Conservation (phyloP, 2,888 invertebrate species). For the Salpingus planirostris region DNA sequence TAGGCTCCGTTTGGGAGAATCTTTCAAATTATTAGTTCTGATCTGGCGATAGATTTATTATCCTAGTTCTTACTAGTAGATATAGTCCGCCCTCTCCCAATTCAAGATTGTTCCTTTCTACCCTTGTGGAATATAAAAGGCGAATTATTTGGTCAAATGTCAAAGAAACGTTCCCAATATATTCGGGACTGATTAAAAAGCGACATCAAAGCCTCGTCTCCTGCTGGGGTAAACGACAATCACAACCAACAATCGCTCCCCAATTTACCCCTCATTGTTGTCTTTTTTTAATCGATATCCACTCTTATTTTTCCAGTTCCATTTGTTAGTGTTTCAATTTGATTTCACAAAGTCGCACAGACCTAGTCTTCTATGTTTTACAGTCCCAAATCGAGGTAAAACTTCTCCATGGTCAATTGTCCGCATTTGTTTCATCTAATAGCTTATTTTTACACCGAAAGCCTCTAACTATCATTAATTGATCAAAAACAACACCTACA, state of each 20-base stretch:
- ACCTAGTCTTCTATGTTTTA: not conserved
- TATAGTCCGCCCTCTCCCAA: no score
- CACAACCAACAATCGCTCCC: conserved; percentile 41
- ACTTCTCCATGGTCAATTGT: not conserved
- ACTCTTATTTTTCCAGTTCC: conserved; percentile 35
- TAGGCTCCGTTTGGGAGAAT: no score
- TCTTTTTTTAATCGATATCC: conserved; percentile 43
- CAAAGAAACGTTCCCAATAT: conserved; percentile 39
- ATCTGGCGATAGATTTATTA: no score
- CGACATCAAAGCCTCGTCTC: conserved; percentile 39
- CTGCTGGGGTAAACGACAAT: conserved; percentile 41
- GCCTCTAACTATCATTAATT: no score
- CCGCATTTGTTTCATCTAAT: not conserved
- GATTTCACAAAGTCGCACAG: conserved; percentile 16
- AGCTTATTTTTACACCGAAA: no score
- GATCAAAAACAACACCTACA: no score
- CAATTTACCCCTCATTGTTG: conserved; percentile 41
- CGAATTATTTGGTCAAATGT: conserved; percentile 44
- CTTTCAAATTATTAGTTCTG: no score
- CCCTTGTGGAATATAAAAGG: conserved; percentile 36
- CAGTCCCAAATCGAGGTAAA: no score
- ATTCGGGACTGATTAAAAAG: conserved; percentile 42
- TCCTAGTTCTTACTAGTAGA: no score
- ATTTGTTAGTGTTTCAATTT: conserved; percentile 39
- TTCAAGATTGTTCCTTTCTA: no score